A percentile compares a stretch with the other conserved stretches of the same genome.
Conservation (phyloP, 2,797 vertebrate genomes). For the Anniella stebbinsi region DNA sequence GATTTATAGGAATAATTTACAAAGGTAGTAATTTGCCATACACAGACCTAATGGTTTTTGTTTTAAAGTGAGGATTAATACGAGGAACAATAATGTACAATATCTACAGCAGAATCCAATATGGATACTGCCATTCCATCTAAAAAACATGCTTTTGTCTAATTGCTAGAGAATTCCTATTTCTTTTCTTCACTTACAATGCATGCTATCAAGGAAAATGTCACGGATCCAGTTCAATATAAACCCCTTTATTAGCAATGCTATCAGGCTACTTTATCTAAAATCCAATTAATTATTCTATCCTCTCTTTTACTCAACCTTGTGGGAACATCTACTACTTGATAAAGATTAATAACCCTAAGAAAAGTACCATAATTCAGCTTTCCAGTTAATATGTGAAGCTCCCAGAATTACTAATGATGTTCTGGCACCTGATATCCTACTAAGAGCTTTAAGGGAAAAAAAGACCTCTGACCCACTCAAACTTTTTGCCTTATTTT, state of each 20-base stretch:
- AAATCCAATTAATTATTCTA: constrained; percentile 64
- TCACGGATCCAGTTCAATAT: constrained; percentile 36
- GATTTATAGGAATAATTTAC: not conserved
- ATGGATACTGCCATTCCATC: not conserved
- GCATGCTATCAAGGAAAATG: constrained; percentile 39
- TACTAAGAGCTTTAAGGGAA: constrained; percentile 6
- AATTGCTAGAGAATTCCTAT: not conserved
- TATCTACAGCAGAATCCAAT: not conserved
- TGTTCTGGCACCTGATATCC: constrained; percentile 15
- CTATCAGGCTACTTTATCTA: constrained; percentile 51
- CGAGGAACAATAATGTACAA: fast-evolving
- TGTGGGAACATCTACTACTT: constrained; percentile 30
- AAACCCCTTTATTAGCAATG: constrained; percentile 59
- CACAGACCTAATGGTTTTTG: no score
- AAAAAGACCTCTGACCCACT: not conserved
- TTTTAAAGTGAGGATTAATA: not conserved
- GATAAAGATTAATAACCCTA: constrained; percentile 52
- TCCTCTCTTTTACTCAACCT: constrained; percentile 50
- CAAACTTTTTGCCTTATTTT: not conserved
- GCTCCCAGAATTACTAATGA: constrained; percentile 36
- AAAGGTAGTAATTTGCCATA: not conserved
- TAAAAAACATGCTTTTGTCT: not conserved
- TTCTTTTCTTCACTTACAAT: not conserved
- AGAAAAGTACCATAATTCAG: constrained; percentile 35
- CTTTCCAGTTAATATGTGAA: constrained; percentile 36